Base-by-base conservation (phyloP, 2,113 vertebrate species). In the Hiodon tergisus region DNA sequence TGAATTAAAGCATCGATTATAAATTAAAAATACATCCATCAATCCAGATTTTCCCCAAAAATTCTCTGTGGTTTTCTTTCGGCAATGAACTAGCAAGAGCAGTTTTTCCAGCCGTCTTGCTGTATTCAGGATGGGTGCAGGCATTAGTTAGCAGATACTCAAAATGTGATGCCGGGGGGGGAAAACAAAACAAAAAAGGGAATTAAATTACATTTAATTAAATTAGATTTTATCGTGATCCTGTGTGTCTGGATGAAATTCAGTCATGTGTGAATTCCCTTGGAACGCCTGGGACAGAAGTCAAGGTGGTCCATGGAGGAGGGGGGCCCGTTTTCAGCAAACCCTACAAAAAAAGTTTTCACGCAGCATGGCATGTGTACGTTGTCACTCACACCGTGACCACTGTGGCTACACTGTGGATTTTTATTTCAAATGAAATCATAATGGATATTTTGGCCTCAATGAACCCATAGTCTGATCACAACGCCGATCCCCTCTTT, bases 251-350 rank as follows among this genome's bases (percentile, higher is more conserved):
- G 16, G n/a, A 63, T 65, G 72, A 67, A 74, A 79, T 73, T 79
- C 58, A 79, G 79, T 84, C 66, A 62, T 71, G 62, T 72, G 78
- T 76, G 80, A 72, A 57, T 65, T 60, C 61, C 69, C 60, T 8
- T 72, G 59, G 74, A 78, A 81, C 70, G 67, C 50, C 67, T 77
- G 62, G 68, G 31, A 51, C n/a, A 46, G 61, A 74, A 79, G 79
- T 79, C 68, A 73, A 75, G 77, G 55, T 17, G 70, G 69, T 74
- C 48, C 77, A 69, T 47, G 69, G 53, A 67, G 58, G 46, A 11
- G 14, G 9, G 6, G 6, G 63, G 68, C n/a, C 57, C 53, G 50
- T 63, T 16, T 67, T 63, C 11, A 74, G 63, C 46, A n/a, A 53
- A 6, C 5, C 72, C 63, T 54, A 16, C 17, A 55, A 11, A 68